Conservation (phyloP, 2,888 invertebrate species). For the Epinotia ramella region DNA sequence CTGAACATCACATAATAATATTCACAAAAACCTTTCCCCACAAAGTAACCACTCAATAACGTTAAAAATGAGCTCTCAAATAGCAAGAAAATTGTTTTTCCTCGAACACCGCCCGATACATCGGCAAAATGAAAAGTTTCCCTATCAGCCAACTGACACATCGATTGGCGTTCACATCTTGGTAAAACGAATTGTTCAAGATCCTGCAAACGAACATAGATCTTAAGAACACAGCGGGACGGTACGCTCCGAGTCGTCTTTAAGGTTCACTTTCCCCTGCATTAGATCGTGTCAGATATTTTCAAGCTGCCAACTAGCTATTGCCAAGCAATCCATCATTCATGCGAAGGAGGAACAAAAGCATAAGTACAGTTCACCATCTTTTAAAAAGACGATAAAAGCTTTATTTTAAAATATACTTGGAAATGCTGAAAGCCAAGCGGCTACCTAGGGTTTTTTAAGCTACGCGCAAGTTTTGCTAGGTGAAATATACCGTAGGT, state of each 20-base stretch:
- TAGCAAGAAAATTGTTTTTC: slow-evolving; percentile 80
- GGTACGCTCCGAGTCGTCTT: slow-evolving; percentile 51
- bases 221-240: slow-evolving; percentile 62
- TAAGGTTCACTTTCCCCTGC: slow-evolving; percentile 62
- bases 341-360: slow-evolving; percentile 70
- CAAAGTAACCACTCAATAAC: slow-evolving; percentile 74
- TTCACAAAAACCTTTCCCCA: slow-evolving; percentile 57
- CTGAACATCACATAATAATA: slow-evolving; percentile 62
- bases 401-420: slow-evolving; percentile 31
- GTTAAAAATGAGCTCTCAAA: slow-evolving; percentile 78
- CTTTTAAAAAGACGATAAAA: slow-evolving; percentile 28
- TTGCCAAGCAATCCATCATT: slow-evolving; percentile 79
- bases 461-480: neutral
- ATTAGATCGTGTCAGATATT: slow-evolving; percentile 66
- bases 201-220: slow-evolving; percentile 69
- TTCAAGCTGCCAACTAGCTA: slow-evolving; percentile 70
- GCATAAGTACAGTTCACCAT: slow-evolving; percentile 49
- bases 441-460: slow-evolving; percentile 4
- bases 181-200: slow-evolving; percentile 73
- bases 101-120: slow-evolving; percentile 69
- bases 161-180: slow-evolving; percentile 83
- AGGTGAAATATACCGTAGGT: neutral
- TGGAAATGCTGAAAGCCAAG: slow-evolving; percentile 12
- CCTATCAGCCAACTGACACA: slow-evolving; percentile 80
- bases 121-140: slow-evolving; percentile 82